Percentiles rank a stretch among this genome's conserved stretches.
Conservation (phyloP, 2,797 vertebrate species). For the Acanthurus leucopareius region DNA sequence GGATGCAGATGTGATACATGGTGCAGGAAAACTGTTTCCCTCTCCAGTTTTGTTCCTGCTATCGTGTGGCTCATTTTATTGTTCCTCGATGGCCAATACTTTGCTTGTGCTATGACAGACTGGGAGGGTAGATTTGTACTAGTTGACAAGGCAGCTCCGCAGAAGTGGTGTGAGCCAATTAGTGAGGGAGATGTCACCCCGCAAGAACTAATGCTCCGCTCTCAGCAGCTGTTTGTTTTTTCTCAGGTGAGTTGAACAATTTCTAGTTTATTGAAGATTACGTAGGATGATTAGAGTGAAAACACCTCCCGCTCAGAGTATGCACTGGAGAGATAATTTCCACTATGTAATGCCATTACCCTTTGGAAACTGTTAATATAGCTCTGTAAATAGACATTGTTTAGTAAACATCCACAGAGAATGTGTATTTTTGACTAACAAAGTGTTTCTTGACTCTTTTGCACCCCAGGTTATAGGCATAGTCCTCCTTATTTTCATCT, state of each 20-base stretch:
- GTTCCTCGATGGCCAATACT: slow-evolving; percentile 87
- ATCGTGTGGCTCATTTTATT: slow-evolving; percentile 86
- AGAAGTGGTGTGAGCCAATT: slow-evolving; percentile 86
- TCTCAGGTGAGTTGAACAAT: slow-evolving; percentile 82
- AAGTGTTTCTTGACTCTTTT: slow-evolving; percentile 43
- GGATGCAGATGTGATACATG: slow-evolving; percentile 82
- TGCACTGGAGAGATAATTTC: neutral
- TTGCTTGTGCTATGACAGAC: slow-evolving; percentile 86
- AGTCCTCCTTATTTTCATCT: slow-evolving; percentile 86
- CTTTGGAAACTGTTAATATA: neutral
- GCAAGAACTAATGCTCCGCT: slow-evolving; percentile 85
- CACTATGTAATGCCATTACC: neutral
- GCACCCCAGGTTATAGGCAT: slow-evolving; percentile 84
- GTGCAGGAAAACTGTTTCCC: slow-evolving; percentile 78
- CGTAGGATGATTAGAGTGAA: slow-evolving; percentile 1
- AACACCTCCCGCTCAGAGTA: slow-evolving; percentile 2
- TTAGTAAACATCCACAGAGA: too few relatives aligned
- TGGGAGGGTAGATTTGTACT: slow-evolving; percentile 86
- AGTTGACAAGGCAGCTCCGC: slow-evolving; percentile 86
- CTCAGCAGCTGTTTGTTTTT: slow-evolving; percentile 84
- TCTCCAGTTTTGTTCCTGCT: slow-evolving; percentile 84
- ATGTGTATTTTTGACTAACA: slow-evolving; percentile 49
- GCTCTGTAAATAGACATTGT: slow-evolving; percentile 13
- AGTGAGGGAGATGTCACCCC: slow-evolving; percentile 78
- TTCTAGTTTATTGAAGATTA: slow-evolving; percentile 6